A percentile compares a stretch with the other conserved stretches of the same genome.
phyloP scores from a whole-genome alignment of 2,888 invertebrate genomes.

The Caenorhabditis sp. region DNA sequence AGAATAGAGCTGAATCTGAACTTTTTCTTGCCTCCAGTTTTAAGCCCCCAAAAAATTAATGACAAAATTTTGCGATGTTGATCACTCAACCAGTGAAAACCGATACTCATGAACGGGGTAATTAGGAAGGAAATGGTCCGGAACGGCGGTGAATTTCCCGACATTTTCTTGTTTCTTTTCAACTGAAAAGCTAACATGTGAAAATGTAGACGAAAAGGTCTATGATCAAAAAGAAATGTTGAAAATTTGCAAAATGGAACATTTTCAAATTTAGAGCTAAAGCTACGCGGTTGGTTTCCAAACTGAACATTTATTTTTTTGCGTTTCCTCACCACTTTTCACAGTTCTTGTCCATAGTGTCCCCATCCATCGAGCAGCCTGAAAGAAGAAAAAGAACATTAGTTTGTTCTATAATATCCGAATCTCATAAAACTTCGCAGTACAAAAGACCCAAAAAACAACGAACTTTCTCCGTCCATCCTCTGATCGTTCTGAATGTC shows the following conservation, averaged over 20 bases:
- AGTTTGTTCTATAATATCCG: not conserved
- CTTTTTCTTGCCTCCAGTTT: too few relatives aligned
- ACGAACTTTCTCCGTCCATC: constrained; percentile 61
- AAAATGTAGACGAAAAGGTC: not conserved
- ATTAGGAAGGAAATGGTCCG: not conserved
- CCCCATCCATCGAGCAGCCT: constrained; percentile 80
- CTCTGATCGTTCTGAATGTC: constrained; percentile 45
- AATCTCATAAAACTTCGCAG: constrained; percentile 15
- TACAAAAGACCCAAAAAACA: not conserved
- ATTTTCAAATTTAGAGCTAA: too few relatives aligned
- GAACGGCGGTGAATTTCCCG: not conserved
- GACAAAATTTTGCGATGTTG: too few relatives aligned
- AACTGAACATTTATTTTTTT: not conserved
- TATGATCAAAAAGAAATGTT: too few relatives aligned
- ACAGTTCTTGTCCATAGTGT: constrained; percentile 75
- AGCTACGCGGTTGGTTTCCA: not conserved
- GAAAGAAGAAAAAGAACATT: constrained; percentile 9
- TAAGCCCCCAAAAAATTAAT: too few relatives aligned
- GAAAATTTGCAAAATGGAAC: too few relatives aligned
- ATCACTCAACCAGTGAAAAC: not conserved
- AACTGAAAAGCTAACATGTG: too few relatives aligned
- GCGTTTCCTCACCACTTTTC: constrained; percentile 74
- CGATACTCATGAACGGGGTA: not conserved
- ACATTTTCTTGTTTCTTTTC: too few relatives aligned
- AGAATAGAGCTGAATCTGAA: not conserved